phyloP scores from a whole-genome alignment of 2,113 vertebrate genomes.

The Callionymus lyra region DNA sequence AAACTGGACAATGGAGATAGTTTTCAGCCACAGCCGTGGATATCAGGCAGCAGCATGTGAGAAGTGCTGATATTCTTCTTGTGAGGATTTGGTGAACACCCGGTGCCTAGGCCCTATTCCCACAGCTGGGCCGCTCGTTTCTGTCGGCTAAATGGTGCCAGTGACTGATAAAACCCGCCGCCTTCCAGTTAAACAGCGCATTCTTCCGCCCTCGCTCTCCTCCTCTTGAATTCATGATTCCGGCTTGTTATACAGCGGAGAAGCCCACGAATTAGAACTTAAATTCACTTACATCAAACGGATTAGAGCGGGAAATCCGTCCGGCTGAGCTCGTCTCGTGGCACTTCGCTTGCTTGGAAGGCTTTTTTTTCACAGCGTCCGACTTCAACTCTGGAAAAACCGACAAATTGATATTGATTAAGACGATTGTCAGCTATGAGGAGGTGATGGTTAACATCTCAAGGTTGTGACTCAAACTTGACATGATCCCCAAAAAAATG shows the following conservation, averaged over 20 bases:
- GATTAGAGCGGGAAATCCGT: constrained; percentile 59
- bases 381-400: too few species aligned
- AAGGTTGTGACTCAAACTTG: too few species aligned
- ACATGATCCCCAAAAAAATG: too few species aligned
- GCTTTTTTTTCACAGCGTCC: constrained; percentile 12
- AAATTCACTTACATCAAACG: constrained; percentile 67
- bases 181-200: constrained; percentile 80
- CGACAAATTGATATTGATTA: too few species aligned
- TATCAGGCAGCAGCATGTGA: constrained; percentile 91
- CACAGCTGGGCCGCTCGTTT: constrained; percentile 73
- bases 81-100: constrained; percentile 73
- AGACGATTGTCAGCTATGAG: too few species aligned
- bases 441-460: too few species aligned
- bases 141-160: constrained; percentile 81
- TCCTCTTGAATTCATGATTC: constrained; percentile 57
- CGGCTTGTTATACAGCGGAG: constrained; percentile 55
- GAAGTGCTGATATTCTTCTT: constrained; percentile 89
- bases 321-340: constrained; percentile 52
- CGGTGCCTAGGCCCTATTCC: constrained; percentile 71
- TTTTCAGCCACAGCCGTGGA: constrained; percentile 86
- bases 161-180: constrained; percentile 83
- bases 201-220: constrained; percentile 62
- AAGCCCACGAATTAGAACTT: constrained; percentile 59
- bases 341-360: constrained; percentile 30
- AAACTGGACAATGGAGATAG: constrained; percentile 99